Evolutionary conservation across 1,140 invertebrate genomes (phyloP).

Genomic region (Vollenhovia emeryi): DNA sequence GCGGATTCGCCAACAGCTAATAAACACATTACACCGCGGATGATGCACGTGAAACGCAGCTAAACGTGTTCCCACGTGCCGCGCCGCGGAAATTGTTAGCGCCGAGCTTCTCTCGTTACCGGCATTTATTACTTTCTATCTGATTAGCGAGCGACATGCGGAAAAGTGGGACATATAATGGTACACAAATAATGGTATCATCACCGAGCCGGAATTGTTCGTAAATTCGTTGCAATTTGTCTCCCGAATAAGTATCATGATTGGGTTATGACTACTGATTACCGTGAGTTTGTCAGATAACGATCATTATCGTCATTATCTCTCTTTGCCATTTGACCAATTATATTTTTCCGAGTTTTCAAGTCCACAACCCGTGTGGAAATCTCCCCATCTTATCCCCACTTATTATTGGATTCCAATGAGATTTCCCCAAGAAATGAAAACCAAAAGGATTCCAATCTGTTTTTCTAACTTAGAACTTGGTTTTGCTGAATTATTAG

Average conservation of each 20-base stretch:
- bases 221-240: conserved; percentile 20
- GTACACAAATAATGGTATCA: conserved; percentile 10
- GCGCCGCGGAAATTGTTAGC: conserved; percentile 48
- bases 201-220: not conserved
- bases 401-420: no score
- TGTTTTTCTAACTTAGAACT: no score
- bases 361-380: no score
- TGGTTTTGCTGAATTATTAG: no score
- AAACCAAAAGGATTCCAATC: no score
- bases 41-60: conserved; percentile 33
- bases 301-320: conserved; percentile 10
- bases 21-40: conserved; percentile 40
- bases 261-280: not conserved
- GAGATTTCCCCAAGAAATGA: no score
- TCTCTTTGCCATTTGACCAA: not conserved
- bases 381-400: no score
- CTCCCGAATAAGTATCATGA: not conserved
- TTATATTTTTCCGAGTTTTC: not conserved
- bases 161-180: conserved; percentile 35
- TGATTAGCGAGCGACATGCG: conserved; percentile 17
- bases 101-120: conserved; percentile 41
- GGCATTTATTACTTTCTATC: conserved; percentile 51
- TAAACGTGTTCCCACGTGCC: conserved; percentile 60
- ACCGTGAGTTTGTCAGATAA: conserved; percentile 3
- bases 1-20: conserved; percentile 28